Conservation (phyloP, 2,113 vertebrate genomes). For the Entelurus aequoreus region DNA sequence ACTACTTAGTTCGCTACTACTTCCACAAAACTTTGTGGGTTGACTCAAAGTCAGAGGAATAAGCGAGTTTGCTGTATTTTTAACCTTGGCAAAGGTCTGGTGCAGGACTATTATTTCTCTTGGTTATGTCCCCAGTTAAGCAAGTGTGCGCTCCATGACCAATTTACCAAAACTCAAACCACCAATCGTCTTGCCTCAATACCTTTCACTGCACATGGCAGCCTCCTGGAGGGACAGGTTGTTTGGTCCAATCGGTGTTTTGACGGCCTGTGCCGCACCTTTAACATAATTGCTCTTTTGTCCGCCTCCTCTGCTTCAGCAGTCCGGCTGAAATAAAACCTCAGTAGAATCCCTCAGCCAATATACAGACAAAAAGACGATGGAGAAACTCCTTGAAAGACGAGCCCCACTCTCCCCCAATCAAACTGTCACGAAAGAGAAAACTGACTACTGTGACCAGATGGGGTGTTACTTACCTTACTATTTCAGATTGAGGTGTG, state of each 20-base stretch:
- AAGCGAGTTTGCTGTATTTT: no score
- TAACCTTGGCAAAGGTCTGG: no score
- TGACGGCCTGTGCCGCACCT: constrained; percentile 46
- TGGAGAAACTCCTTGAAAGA: constrained; percentile 66
- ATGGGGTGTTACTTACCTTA: constrained; percentile 64
- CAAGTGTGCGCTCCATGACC: not conserved
- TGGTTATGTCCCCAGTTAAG: not conserved
- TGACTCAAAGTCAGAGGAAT: no score
- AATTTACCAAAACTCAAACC: constrained; percentile 23
- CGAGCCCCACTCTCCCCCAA: constrained; percentile 54
- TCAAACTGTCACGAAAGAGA: constrained; percentile 67
- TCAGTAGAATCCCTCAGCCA: constrained; percentile 29
- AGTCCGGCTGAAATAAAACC: constrained; percentile 57
- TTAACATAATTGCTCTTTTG: constrained; percentile 56
- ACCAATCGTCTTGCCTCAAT: constrained; percentile 15
- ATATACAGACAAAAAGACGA: constrained; percentile 44
- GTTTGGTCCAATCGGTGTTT: constrained; percentile 53
- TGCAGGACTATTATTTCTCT: no score
- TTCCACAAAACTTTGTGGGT: no score
- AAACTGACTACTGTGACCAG: constrained; percentile 49
- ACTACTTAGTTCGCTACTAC: no score
- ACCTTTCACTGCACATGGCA: constrained; percentile 19
- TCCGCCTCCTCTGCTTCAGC: constrained; percentile 50
- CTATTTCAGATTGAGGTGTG: constrained; percentile 33
- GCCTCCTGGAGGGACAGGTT: constrained; percentile 44